Percentiles rank a stretch among this genome's conserved stretches.
These are phyloP conservation scores for Tachysurus fulvidraco DNA, from an alignment of 2,113 vertebrate genomes.

Conservation along the genomic window DNA sequence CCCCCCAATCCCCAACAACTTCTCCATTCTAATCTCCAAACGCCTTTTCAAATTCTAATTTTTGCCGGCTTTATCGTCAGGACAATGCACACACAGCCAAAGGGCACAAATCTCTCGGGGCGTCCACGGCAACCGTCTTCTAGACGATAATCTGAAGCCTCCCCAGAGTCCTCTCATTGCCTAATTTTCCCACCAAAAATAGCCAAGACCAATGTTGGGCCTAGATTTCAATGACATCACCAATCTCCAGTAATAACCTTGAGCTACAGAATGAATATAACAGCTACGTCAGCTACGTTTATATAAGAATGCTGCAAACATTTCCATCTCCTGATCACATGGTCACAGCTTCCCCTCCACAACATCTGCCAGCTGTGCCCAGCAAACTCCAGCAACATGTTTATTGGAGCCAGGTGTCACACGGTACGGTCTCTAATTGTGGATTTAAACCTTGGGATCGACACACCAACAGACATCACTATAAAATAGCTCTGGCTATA, in stretches of 20 bases:
- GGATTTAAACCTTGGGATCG: neutral
- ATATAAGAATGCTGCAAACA: neutral
- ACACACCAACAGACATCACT: slow-evolving; percentile 6
- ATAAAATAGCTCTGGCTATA: slow-evolving; percentile 14
- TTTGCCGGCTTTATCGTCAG: slow-evolving; percentile 59
- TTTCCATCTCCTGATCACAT: neutral
- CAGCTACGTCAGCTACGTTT: neutral
- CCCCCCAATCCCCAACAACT: slow-evolving; percentile 36
- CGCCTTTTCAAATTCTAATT: slow-evolving; percentile 72
- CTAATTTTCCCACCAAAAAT: slow-evolving; percentile 38
- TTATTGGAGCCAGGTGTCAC: slow-evolving; percentile 51
- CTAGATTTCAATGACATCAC: neutral
- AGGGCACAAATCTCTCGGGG: slow-evolving; percentile 58
- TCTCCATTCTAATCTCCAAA: slow-evolving; percentile 58
- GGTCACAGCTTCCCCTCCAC: neutral
- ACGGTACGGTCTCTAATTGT: slow-evolving; percentile 25
- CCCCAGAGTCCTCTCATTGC: slow-evolving; percentile 12
- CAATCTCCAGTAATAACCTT: neutral
- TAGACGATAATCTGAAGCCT: slow-evolving; percentile 40
- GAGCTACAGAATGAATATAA: neutral
- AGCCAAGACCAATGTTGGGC: neutral
- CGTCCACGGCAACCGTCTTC: slow-evolving; percentile 63
- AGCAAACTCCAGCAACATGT: slow-evolving; percentile 12
- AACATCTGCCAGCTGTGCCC: slow-evolving; percentile 29
- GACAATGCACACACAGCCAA: slow-evolving; percentile 65